Percentiles rank a stretch among this genome's conserved stretches.
phyloP scores from a whole-genome alignment of 2,888 invertebrate genomes.

The Mythimna ferrago region DNA sequence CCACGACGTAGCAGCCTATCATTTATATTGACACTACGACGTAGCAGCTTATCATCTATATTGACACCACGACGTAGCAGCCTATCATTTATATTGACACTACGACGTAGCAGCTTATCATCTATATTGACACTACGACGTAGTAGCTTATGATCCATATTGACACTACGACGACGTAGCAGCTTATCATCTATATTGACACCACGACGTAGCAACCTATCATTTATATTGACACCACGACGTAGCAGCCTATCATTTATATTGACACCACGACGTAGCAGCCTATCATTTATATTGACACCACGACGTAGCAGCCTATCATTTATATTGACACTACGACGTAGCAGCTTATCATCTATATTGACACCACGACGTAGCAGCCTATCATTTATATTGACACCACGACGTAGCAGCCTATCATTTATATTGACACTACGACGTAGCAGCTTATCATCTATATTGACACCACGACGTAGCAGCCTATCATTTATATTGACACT shows the following conservation, averaged over 20 bases:
- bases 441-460: too few relatives aligned
- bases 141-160: too few relatives aligned
- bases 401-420: neutral
- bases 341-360: too few relatives aligned
- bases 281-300: neutral
- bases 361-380: neutral
- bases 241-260: neutral
- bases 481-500: too few relatives aligned
- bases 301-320: neutral
- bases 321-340: neutral
- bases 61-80: too few relatives aligned
- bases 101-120: too few relatives aligned
- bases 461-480: too few relatives aligned
- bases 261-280: neutral
- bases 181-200: neutral
- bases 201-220: neutral
- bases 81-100: too few relatives aligned
- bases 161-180: too few relatives aligned
- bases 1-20: neutral
- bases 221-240: neutral
- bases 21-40: neutral
- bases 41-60: neutral
- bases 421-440: too few relatives aligned
- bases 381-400: neutral
- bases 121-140: too few relatives aligned